Evolutionary conservation across 2,888 invertebrate species (phyloP).

Genomic region (Ellobium chinense): DNA sequence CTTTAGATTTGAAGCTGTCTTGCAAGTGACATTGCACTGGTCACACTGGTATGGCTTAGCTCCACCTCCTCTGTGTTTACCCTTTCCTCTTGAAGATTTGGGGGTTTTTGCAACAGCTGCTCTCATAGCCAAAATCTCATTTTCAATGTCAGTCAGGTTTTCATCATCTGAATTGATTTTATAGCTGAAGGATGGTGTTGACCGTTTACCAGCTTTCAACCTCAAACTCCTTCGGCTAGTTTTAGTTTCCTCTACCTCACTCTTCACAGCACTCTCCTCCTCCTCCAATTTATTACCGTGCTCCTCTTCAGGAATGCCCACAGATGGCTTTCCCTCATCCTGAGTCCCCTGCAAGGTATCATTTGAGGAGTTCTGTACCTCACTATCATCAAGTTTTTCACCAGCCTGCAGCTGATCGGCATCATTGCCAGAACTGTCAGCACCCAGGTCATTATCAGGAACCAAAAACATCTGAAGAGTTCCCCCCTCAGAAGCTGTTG

Average conservation of each 20-base stretch:
- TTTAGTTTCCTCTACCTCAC: neutral
- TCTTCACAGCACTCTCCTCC: neutral
- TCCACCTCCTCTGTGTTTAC: neutral
- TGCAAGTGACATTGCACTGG: conserved; percentile 2
- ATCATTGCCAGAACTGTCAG: neutral
- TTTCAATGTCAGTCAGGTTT: neutral
- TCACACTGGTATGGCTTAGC: conserved; percentile 4
- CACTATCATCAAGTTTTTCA: neutral
- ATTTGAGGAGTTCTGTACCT: neutral
- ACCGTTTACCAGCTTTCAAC: conserved; percentile 16
- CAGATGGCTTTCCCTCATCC: neutral
- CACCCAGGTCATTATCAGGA: neutral
- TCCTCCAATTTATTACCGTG: neutral
- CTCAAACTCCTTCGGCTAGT: conserved; percentile 13
- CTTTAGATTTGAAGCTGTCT: neutral
- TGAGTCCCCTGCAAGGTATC: no score
- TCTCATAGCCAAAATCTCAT: neutral
- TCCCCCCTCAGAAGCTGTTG: neutral
- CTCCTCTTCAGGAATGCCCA: neutral
- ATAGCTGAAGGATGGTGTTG: neutral
- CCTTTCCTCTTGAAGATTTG: neutral
- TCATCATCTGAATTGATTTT: conserved; percentile 9
- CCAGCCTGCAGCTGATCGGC: neutral
- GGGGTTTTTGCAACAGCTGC: neutral
- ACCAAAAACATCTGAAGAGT: conserved; percentile 17